Evolutionary conservation across 2,113 vertebrate genomes (phyloP), one percentile per base, ranked within the genome.

Genomic region (Catharus bicknelli): DNA sequence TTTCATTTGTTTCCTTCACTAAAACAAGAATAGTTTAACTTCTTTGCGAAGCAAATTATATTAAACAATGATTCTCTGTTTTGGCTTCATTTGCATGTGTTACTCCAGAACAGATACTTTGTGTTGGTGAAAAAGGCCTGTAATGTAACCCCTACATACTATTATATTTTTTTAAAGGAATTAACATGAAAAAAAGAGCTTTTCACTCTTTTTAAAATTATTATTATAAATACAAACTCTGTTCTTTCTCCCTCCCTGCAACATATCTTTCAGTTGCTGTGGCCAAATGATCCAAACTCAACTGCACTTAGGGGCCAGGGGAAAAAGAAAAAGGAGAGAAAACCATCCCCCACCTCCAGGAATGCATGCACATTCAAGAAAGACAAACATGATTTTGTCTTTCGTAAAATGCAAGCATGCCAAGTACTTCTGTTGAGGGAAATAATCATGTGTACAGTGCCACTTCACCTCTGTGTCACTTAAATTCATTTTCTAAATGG

Each of bases 341-440:
- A 92, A 74, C 93, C 95, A 91, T 93, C 95, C 94, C 82, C 89
- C 93, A 88, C 43, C 84, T 91, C 42, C 69, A 96, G 90, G 95
- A 96, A 96, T 97, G 95, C 15, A 7, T 68, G 55, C 86, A 92
- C 96, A 93, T 91, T 91, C 79, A 96, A 90, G 82, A 59, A 92
- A 96, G 91, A 97, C 96, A 96, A 96, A 95, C 86, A 90, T 94
- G 92, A 96, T 96, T 96, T 88, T 97, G 93, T 96, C 89, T 95
- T 96, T 77, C 83, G 87, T 92, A 92, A 96, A 94, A 94, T 72
- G 63, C 89, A 94, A 95, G 81, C 79, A 88, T 82, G 78, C 93
- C 88, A 96, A 95, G 76, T 95, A 79, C 90, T 96, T 88, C 90
- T 93, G 82, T 82, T 74, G 94, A 92, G 59, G 89, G 74, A 96